Conservation (phyloP, 2,113 vertebrate species). For the Isurus oxyrinchus region DNA sequence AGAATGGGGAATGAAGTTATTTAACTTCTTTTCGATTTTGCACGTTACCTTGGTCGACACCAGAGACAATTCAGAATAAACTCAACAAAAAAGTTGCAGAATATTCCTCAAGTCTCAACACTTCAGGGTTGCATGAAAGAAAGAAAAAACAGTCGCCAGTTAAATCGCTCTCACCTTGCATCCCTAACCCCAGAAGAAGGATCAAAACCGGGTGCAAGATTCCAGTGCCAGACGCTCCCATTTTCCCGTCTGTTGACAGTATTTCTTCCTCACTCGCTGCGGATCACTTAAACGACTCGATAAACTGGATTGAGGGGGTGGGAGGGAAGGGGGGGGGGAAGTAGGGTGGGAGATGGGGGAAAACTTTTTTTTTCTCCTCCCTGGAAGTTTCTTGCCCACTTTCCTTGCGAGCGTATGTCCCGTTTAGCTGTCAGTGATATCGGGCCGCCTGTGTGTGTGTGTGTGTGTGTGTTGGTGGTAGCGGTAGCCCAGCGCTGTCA, state of each 20-base stretch:
- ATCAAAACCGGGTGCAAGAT: background rate
- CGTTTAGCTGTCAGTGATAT: background rate
- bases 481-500: background rate
- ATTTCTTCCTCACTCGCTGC: background rate
- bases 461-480: no score
- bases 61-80: background rate
- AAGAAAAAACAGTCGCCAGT: background rate
- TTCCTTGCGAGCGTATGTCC: background rate
- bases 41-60: background rate
- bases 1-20: background rate
- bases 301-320: no score
- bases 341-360: no score
- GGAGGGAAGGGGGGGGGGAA: no score
- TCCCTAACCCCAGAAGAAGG: background rate
- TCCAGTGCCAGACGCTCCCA: background rate
- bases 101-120: background rate
- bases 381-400: background rate
- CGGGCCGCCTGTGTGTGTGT: background rate
- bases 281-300: background rate
- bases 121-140: background rate
- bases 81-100: background rate
- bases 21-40: background rate
- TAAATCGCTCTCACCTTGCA: constrained; percentile 17
- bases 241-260: background rate
- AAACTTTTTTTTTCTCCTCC: background rate